These are phyloP conservation scores for Drosophila infuscata DNA, from an alignment of 2,888 invertebrate genomes.

Conservation along the genomic window DNA sequence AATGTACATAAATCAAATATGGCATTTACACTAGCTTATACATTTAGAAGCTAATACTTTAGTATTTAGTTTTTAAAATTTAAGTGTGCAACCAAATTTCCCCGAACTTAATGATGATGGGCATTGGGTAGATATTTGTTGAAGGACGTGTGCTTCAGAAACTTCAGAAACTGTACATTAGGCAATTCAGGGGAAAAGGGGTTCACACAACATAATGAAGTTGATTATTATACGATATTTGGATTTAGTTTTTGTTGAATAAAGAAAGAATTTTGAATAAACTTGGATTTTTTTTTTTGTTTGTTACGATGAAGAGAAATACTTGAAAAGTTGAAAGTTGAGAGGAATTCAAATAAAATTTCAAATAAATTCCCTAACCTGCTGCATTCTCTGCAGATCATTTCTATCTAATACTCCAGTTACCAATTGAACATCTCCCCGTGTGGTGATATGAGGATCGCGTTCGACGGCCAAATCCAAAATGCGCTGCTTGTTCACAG, in stretches of 20 bases:
- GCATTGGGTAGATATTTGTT: constrained; percentile 1
- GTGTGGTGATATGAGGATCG: constrained; percentile 90
- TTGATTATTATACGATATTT: constrained; percentile 58
- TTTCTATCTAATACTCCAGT: constrained; percentile 91
- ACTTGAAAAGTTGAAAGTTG: constrained; percentile 84
- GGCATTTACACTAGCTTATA: constrained; percentile 74
- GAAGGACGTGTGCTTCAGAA: constrained; percentile 18
- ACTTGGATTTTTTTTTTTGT: constrained; percentile 45
- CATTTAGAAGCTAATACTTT: constrained; percentile 71
- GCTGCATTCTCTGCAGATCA: constrained; percentile 94
- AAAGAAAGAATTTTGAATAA: constrained; percentile 80
- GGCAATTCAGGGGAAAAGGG: constrained; percentile 59
- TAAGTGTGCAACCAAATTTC: constrained; percentile 69
- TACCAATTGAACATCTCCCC: constrained; percentile 93
- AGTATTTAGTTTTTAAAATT: constrained; percentile 32
- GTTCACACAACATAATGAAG: constrained; percentile 65
- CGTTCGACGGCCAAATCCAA: constrained; percentile 94
- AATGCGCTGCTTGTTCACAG: constrained; percentile 93
- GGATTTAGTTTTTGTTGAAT: constrained; percentile 49
- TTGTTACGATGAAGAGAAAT: constrained; percentile 83
- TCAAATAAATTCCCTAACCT: constrained; percentile 88
- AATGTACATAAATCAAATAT: constrained; percentile 41
- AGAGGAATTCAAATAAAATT: constrained; percentile 83
- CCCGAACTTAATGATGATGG: constrained; percentile 38
- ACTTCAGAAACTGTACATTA: constrained; percentile 45